Conservation (phyloP, 2,113 vertebrate genomes). For the Platycercus adscitus region DNA sequence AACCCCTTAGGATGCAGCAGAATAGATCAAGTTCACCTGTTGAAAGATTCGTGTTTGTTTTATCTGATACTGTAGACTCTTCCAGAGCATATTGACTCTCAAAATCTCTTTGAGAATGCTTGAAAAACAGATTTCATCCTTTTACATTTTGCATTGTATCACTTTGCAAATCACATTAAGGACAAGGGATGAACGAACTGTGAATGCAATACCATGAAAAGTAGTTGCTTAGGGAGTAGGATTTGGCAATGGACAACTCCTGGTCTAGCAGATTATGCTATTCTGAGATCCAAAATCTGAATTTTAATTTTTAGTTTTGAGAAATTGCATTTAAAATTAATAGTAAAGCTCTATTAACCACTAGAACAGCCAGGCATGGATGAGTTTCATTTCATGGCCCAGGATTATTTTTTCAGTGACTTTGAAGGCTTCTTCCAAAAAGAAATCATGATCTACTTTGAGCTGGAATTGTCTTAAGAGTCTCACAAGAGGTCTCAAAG, state of each 20-base stretch:
- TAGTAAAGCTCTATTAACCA: neutral
- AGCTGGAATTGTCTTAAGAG: neutral
- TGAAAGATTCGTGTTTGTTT: neutral
- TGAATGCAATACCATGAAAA: neutral
- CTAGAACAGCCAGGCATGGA: neutral
- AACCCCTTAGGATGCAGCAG: neutral
- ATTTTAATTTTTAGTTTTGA: neutral
- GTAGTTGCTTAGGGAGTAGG: neutral
- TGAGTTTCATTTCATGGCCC: neutral
- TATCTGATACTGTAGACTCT: neutral
- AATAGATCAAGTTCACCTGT: neutral
- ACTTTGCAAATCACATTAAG: accelerated
- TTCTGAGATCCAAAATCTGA: neutral
- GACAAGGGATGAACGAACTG: neutral
- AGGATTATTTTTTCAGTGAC: neutral
- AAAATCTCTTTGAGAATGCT: neutral
- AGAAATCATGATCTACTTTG: neutral
- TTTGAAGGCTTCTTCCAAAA: neutral
- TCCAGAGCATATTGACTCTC: neutral
- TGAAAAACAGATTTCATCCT: neutral
- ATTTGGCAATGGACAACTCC: neutral
- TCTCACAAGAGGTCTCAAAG: neutral
- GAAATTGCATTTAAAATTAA: neutral
- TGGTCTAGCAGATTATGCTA: neutral
- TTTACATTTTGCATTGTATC: neutral